Conservation (phyloP, 2,888 invertebrate species). For the Hedychridium roseum region DNA sequence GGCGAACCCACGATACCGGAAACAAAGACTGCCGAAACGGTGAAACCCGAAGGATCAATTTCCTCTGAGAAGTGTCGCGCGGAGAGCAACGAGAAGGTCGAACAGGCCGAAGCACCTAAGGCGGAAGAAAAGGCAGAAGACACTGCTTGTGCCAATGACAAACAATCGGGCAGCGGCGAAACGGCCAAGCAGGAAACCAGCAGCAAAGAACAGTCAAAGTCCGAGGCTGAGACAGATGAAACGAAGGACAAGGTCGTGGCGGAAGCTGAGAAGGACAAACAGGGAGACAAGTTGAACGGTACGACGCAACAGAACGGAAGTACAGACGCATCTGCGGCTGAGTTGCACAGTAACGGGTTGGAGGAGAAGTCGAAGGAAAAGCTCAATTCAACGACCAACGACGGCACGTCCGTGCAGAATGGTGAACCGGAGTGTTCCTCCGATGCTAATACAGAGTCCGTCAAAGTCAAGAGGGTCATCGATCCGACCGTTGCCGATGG, state of each 20-base stretch:
- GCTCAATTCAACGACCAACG: conserved; percentile 27
- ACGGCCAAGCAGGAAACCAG: conserved; percentile 29
- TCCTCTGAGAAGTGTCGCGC: conserved; percentile 1
- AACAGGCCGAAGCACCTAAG: conserved; percentile 40
- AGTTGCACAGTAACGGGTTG: conserved; percentile 56
- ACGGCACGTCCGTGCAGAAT: conserved; percentile 44
- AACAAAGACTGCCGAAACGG: conserved; percentile 20
- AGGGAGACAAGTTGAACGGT: conserved; percentile 43
- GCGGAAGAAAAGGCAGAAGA: conserved; percentile 20
- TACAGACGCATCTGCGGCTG: conserved; percentile 35
- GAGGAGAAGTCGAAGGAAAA: conserved; percentile 47
- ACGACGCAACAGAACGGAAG: conserved; percentile 46
- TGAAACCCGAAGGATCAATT: conserved; percentile 17
- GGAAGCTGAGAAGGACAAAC: conserved; percentile 40
- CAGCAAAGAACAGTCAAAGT: conserved; percentile 20
- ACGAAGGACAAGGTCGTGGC: conserved; percentile 26
- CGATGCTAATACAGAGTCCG: conserved; percentile 45
- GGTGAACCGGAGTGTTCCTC: conserved; percentile 50
- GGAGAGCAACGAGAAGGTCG: no score
- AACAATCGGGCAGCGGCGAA: no score
- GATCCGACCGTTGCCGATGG: conserved; percentile 55
- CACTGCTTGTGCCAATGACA: no score
- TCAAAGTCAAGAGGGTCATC: conserved; percentile 59
- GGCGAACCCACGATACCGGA: conserved; percentile 26
- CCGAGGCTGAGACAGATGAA: conserved; percentile 21